phyloP scores from a whole-genome alignment of 2,113 vertebrate species.

The Sus scrofa region DNA sequence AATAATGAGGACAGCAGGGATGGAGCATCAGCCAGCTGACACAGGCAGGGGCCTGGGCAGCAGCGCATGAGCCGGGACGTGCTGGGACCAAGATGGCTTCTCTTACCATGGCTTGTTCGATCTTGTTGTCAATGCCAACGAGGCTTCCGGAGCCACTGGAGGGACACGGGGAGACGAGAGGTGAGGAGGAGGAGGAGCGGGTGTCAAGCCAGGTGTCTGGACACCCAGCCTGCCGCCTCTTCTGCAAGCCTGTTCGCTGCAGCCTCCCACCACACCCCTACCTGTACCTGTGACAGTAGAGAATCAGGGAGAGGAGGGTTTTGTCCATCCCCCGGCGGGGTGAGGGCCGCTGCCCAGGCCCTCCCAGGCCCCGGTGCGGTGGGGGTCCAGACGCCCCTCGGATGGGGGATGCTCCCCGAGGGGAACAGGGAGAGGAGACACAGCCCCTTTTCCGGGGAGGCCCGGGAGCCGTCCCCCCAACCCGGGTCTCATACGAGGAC shows the following conservation, averaged over 20 bases:
- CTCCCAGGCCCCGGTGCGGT: constrained; percentile 54
- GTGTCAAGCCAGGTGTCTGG: background rate
- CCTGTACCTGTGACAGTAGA: constrained; percentile 84
- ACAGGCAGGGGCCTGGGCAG: background rate
- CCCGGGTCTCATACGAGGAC: constrained; percentile 79
- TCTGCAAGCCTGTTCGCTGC: background rate
- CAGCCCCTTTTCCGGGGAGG: constrained; percentile 79
- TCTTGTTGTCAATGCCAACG: constrained; percentile 91
- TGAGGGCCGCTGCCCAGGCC: constrained; percentile 46
- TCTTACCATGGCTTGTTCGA: constrained; percentile 92
- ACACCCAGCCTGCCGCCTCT: background rate
- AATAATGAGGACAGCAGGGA: background rate
- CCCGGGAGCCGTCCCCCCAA: constrained; percentile 51
- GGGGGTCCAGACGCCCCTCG: constrained; percentile 54
- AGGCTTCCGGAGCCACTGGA: constrained; percentile 87
- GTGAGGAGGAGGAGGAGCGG: constrained; percentile 16
- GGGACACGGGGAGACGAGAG: constrained; percentile 64
- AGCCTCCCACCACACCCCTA: background rate
- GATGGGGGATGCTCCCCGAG: constrained; percentile 79
- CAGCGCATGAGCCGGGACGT: background rate
- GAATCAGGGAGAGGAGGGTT: constrained; percentile 83
- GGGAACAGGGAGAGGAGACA: constrained; percentile 79
- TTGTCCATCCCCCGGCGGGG: constrained; percentile 77
- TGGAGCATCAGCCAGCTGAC: background rate
- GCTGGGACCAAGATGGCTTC: background rate